A percentile compares a stretch with the other conserved stretches of the same genome.
phyloP scores from a whole-genome alignment of 2,113 vertebrate genomes.

The Dipodomys merriami region DNA sequence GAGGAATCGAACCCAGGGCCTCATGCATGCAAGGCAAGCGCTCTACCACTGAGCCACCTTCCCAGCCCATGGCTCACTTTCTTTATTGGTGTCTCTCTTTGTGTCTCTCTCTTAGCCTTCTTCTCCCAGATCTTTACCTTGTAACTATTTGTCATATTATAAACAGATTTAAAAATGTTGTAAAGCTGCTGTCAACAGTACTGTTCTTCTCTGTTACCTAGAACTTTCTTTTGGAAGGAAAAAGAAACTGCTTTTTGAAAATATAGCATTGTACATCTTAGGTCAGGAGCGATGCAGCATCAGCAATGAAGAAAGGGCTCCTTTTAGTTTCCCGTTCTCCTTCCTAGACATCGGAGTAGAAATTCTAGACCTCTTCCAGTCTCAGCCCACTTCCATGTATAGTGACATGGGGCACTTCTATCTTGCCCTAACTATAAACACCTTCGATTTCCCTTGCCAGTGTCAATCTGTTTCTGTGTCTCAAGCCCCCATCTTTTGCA shows the following conservation, averaged over 20 bases:
- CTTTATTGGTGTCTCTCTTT: too few relatives aligned
- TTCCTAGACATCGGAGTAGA: neutral
- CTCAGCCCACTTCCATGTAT: neutral
- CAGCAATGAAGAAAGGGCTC: neutral
- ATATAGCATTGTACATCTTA: neutral
- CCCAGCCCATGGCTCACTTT: too few relatives aligned
- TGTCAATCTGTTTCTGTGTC: neutral
- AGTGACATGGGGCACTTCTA: neutral
- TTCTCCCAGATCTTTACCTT: neutral
- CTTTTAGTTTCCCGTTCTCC: neutral
- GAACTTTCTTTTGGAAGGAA: conserved; percentile 7
- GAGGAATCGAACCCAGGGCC: too few relatives aligned
- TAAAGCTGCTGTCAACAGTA: neutral
- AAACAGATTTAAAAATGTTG: neutral
- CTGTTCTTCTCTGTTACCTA: neutral
- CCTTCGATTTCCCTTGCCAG: neutral
- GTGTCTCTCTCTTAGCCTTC: neutral
- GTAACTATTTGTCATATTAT: neutral
- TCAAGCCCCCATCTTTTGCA: conserved; percentile 65
- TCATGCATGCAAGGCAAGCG: too few relatives aligned
- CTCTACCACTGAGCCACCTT: too few relatives aligned
- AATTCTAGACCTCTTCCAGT: too few relatives aligned
- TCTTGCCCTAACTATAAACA: neutral
- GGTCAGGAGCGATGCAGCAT: neutral
- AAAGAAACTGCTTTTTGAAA: conserved; percentile 23